Conservation (phyloP, 2,797 vertebrate species). For the Pygocentrus nattereri region DNA sequence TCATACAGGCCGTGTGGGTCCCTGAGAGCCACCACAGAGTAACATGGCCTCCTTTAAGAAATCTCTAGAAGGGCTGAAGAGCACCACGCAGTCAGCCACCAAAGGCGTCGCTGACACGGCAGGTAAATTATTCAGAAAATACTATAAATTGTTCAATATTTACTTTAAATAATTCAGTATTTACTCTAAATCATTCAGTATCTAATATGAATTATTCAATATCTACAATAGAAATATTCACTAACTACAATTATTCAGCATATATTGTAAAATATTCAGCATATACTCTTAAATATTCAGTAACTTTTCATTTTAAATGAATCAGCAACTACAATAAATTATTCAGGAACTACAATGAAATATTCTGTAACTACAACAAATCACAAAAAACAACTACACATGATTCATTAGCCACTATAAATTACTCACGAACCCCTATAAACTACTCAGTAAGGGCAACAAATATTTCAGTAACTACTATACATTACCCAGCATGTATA, state of each 20-base stretch:
- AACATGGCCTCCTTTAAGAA: conserved; percentile 84
- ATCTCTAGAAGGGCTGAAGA: conserved; percentile 78
- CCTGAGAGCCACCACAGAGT: conserved; percentile 36
- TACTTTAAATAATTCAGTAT: not conserved
- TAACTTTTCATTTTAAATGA: not conserved
- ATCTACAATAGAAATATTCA: too few relatives aligned
- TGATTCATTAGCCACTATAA: too few relatives aligned
- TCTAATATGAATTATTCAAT: conserved; percentile 51
- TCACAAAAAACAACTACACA: too few relatives aligned
- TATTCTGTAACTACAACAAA: not conserved
- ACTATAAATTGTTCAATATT: not conserved
- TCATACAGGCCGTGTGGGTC: conserved; percentile 59
- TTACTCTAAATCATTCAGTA: not conserved
- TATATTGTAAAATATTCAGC: not conserved
- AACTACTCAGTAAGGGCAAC: too few relatives aligned
- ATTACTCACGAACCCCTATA: too few relatives aligned
- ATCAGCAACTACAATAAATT: not conserved
- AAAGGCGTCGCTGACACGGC: conserved; percentile 74
- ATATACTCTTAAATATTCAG: not conserved
- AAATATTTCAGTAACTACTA: not conserved
- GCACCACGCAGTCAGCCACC: conserved; percentile 70
- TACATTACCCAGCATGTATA: not conserved
- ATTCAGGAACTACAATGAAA: not conserved
- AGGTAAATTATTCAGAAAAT: conserved; percentile 65
- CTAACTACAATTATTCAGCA: too few relatives aligned